phyloP scores from a whole-genome alignment of 2,113 vertebrate genomes.

The Chlorodrepanis virens region DNA sequence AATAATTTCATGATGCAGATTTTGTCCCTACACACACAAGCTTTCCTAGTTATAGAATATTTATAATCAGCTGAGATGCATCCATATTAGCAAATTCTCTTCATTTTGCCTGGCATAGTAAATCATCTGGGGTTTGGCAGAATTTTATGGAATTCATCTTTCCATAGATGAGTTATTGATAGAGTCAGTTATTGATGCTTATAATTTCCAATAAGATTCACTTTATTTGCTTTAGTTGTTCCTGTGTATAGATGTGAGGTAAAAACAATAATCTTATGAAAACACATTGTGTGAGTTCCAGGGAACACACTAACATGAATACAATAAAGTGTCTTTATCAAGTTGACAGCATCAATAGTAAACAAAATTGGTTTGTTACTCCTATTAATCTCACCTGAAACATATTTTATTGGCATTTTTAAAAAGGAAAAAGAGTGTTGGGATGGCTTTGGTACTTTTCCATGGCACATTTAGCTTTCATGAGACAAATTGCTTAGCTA shows the following conservation, averaged over 20 bases:
- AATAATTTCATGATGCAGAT: neutral
- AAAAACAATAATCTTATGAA: neutral
- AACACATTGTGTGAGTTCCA: neutral
- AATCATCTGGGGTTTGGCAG: neutral
- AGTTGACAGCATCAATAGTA: neutral
- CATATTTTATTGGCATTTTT: neutral
- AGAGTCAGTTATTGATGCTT: neutral
- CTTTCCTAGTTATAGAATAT: neutral
- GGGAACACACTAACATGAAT: neutral
- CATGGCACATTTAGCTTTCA: neutral
- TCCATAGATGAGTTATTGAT: neutral
- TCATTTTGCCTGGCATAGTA: neutral
- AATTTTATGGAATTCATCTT: neutral
- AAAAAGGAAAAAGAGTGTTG: neutral
- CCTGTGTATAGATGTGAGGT: neutral
- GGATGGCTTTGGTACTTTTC: neutral
- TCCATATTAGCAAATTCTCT: neutral
- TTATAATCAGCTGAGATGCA: neutral
- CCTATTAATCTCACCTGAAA: neutral
- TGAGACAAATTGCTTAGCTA: neutral
- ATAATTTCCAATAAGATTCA: neutral
- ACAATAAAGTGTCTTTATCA: neutral
- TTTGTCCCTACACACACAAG: neutral
- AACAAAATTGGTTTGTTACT: neutral
- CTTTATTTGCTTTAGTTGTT: neutral